phyloP scores from a whole-genome alignment of 2,113 vertebrate species.

The Thunnus thynnus region DNA sequence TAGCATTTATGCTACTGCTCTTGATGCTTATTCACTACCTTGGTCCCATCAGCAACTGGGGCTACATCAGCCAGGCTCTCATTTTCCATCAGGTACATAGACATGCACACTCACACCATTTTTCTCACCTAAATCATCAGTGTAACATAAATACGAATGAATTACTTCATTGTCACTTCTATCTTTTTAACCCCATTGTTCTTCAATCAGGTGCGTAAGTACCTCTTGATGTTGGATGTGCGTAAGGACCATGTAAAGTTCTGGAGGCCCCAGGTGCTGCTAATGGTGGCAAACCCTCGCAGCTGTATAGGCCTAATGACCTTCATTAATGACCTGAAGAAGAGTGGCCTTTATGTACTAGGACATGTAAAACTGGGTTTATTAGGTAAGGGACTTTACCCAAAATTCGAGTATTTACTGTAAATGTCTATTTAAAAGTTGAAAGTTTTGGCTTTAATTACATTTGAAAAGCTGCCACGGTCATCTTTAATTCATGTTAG shows the following conservation, averaged over 20 bases:
- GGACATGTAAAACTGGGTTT: constrained; percentile 92
- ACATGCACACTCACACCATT: background rate
- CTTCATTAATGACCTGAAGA: constrained; percentile 96
- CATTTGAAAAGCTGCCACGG: background rate
- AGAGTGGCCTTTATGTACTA: constrained; percentile 93
- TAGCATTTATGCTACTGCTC: constrained; percentile 86
- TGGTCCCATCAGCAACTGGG: constrained; percentile 87
- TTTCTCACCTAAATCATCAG: background rate
- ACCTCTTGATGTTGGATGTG: constrained; percentile 93
- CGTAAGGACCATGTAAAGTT: constrained; percentile 97
- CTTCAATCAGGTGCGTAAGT: constrained; percentile 90
- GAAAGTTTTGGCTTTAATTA: background rate
- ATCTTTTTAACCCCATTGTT: background rate
- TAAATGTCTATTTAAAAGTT: background rate
- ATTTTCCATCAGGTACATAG: constrained; percentile 86
- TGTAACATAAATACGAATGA: background rate
- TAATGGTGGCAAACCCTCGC: constrained; percentile 93
- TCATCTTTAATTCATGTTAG: background rate
- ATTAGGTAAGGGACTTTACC: constrained; percentile 83
- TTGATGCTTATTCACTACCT: constrained; percentile 85
- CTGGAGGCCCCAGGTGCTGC: constrained; percentile 93
- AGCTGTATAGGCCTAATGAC: constrained; percentile 87
- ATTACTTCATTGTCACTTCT: background rate
- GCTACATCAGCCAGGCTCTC: constrained; percentile 88
- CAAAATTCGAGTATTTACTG: background rate